A percentile compares a stretch with the other conserved stretches of the same genome.
phyloP scores from a whole-genome alignment of 2,797 vertebrate species.

The Mormyrus proboscirostris region DNA sequence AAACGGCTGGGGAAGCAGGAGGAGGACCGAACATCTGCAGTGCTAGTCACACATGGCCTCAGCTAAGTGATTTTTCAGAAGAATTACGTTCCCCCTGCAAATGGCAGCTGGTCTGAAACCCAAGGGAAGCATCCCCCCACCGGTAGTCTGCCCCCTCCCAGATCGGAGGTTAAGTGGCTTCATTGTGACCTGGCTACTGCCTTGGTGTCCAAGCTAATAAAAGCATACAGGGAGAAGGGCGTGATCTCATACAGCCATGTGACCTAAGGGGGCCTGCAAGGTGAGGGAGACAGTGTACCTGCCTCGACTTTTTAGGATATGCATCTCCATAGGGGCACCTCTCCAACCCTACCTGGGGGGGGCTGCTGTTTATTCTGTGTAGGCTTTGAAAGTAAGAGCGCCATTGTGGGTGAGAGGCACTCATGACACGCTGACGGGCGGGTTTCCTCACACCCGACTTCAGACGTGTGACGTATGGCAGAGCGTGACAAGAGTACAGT shows the following conservation, averaged over 20 bases:
- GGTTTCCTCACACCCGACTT: background rate
- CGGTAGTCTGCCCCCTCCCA: background rate
- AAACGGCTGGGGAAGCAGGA: background rate
- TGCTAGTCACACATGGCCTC: background rate
- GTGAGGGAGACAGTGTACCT: background rate
- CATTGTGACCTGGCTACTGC: background rate
- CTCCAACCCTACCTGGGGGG: background rate
- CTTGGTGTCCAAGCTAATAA: background rate
- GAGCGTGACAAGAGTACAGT: background rate
- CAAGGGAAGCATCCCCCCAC: background rate
- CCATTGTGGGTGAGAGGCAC: background rate
- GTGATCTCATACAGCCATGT: background rate
- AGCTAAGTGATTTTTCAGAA: slow-evolving; percentile 4
- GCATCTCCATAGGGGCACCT: background rate
- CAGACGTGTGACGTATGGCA: background rate
- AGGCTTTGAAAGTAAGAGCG: background rate
- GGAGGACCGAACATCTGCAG: background rate
- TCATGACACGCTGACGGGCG: background rate
- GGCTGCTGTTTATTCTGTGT: background rate
- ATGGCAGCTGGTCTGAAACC: background rate
- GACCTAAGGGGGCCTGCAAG: background rate
- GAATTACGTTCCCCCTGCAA: background rate
- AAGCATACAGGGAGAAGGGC: background rate
- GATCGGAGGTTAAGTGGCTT: background rate
- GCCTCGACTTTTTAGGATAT: background rate